Evolutionary conservation across 2,113 vertebrate species (phyloP).

Genomic region (Scopus umbretta): DNA sequence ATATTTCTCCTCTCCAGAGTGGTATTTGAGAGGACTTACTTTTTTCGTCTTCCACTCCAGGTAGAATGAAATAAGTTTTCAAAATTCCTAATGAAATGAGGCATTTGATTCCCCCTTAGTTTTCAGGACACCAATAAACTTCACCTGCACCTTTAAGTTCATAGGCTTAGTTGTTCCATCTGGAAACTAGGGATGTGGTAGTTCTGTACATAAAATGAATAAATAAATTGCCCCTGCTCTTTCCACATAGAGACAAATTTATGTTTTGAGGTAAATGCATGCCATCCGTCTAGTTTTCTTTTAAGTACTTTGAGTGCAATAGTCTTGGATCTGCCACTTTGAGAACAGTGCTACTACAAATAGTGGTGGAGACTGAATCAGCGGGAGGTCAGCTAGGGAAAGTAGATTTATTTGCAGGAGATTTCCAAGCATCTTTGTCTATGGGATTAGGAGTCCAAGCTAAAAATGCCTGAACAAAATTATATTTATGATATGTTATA

Average conservation of each 20-base stretch:
- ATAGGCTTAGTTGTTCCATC: not conserved
- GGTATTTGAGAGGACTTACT: not conserved
- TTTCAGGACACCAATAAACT: not conserved
- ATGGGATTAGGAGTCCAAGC: not conserved
- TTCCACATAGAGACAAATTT: not conserved
- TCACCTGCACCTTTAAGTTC: not conserved
- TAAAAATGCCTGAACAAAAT: constrained; percentile 9
- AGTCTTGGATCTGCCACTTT: not conserved
- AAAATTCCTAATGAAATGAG: not conserved
- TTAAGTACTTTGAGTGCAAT: not conserved
- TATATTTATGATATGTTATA: not conserved
- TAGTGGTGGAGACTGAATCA: not conserved
- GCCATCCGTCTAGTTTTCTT: not conserved
- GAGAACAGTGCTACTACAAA: not conserved
- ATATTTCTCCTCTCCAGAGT: not conserved
- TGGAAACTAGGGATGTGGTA: not conserved
- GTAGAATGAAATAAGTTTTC: not conserved
- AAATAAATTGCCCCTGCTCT: not conserved
- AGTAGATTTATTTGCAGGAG: not conserved
- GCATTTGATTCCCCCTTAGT: not conserved
- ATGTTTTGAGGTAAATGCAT: not conserved
- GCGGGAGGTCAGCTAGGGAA: not conserved
- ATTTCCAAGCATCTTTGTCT: not conserved
- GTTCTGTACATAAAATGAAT: not conserved
- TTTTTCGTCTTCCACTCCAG: not conserved